Percentiles rank a stretch among this genome's conserved stretches.
These are phyloP conservation scores for Drosophila nr. perissopoda DNA, from an alignment of 2,888 invertebrate genomes.

Conservation along the genomic window DNA sequence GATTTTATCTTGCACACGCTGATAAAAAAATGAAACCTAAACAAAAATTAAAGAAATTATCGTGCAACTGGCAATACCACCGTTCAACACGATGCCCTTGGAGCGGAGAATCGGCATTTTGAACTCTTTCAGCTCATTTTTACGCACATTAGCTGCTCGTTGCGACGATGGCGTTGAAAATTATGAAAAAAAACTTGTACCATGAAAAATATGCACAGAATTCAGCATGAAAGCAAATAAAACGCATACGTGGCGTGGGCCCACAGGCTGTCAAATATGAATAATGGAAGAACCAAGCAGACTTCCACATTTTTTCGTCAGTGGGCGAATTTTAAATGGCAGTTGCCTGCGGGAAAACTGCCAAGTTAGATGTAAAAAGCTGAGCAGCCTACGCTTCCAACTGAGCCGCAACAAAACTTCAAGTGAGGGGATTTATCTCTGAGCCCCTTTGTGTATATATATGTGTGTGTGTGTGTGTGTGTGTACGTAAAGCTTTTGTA, in stretches of 20 bases:
- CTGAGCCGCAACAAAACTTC: conserved; percentile 56
- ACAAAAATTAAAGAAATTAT: conserved; percentile 3
- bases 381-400: conserved; percentile 45
- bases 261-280: conserved; percentile 74
- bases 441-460: not conserved
- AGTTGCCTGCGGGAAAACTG: conserved; percentile 61
- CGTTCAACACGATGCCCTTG: not conserved
- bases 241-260: conserved; percentile 72
- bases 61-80: not conserved
- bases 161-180: conserved; percentile 21
- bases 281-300: conserved; percentile 52
- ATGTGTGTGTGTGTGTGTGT: not conserved
- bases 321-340: conserved; percentile 47
- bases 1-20: not conserved
- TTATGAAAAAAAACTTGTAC: conserved; percentile 27
- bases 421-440: conserved; percentile 41
- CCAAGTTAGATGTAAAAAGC: conserved; percentile 66
- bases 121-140: conserved; percentile 43
- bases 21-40: not conserved
- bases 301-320: conserved; percentile 20
- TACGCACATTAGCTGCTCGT: conserved; percentile 58
- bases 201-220: conserved; percentile 68
- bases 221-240: conserved; percentile 70
- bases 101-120: conserved; percentile 10
- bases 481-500: conserved; percentile 22